Evolutionary conservation across 2,888 invertebrate species (phyloP), one percentile per base, ranked within the genome.

Genomic region (Vandiemenella viatica): DNA sequence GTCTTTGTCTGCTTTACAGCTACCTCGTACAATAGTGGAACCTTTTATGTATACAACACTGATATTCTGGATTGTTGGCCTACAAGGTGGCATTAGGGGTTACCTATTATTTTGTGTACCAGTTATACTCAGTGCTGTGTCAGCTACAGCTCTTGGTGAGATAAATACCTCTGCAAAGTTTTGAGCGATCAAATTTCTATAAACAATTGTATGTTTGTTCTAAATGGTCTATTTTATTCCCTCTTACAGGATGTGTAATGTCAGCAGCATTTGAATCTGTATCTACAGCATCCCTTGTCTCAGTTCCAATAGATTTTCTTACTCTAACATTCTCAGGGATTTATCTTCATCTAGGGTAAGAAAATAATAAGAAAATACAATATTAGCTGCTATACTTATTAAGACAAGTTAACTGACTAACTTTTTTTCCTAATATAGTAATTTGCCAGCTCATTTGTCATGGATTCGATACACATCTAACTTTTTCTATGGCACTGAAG

Each of bases 401-500:
- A n/a, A n/a, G n/a, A n/a, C n/a, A n/a, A n/a, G n/a, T n/a, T n/a
- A n/a, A n/a, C n/a, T n/a, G n/a, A n/a, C n/a, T n/a, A n/a, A n/a
- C n/a, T n/a, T 6, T 37, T 38, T 49, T 43, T 49, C 51, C 19
- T n/a, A 47, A 61, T 59, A 3, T 57, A 66, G 65, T 23, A 60
- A 76, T 46, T 66, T 77, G n/a, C 74, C 77, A 4, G 64, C 67
- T 4, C 69, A 70, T 57, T 62, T 77, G n/a, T 66, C 70, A 10
- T 76, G 78, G 71, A 59, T 83, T 1, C 79, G 77, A 62, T 84
- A 76, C 59, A 55, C 78, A 0, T 84, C 84, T 0, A 74, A 79
- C 6, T 84, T 85, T 63, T 85, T 79, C 63, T 83, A 80, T 58
- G 75, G 80, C 4, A 73, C 79, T 44, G 83, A 84, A 61, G 79